phyloP scores from a whole-genome alignment of 2,888 invertebrate genomes.

The Phytoseiulus persimilis region DNA sequence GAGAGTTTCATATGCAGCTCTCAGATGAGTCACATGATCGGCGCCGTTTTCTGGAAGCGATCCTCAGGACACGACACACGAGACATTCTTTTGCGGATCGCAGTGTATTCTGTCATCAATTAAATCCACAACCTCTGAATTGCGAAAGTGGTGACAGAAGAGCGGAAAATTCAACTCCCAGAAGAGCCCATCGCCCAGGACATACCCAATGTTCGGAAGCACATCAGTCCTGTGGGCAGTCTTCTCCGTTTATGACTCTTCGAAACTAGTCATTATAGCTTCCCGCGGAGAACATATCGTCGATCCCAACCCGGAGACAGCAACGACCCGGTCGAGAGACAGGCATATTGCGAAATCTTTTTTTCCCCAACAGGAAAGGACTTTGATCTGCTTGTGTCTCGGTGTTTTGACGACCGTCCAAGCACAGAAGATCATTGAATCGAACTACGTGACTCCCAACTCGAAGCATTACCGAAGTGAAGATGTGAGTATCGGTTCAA shows the following conservation, averaged over 20 bases:
- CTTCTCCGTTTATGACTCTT: too few relatives aligned
- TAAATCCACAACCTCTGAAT: background rate
- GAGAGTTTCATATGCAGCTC: too few relatives aligned
- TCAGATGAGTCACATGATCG: background rate
- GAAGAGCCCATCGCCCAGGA: too few relatives aligned
- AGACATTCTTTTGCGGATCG: background rate
- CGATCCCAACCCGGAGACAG: background rate
- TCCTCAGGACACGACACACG: background rate
- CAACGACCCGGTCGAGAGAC: background rate
- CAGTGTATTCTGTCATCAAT: background rate
- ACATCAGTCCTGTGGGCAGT: too few relatives aligned
- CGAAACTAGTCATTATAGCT: too few relatives aligned
- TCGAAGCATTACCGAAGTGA: constrained; percentile 7
- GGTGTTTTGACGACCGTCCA: background rate
- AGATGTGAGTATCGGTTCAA: background rate
- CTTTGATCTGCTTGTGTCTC: background rate
- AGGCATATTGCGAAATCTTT: background rate
- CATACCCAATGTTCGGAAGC: too few relatives aligned
- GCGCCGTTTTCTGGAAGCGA: background rate
- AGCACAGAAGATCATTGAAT: constrained; percentile 7
- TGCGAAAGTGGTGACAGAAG: background rate
- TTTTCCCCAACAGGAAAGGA: background rate
- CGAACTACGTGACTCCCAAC: constrained; percentile 6
- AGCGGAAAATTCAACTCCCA: background rate
- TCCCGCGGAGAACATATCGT: background rate